Conservation (phyloP, 2,113 vertebrate species). For the Petroica traversi region DNA sequence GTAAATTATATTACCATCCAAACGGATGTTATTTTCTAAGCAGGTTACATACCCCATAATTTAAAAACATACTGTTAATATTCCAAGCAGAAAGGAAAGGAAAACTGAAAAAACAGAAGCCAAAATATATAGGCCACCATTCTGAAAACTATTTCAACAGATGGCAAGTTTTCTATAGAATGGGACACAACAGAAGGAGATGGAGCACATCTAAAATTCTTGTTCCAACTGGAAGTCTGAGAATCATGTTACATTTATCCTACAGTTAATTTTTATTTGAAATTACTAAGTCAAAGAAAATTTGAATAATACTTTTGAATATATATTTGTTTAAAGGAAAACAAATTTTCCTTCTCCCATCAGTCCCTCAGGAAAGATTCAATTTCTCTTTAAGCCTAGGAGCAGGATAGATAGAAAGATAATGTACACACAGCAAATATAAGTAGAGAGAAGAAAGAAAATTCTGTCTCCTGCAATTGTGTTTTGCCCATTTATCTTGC, state of each 20-base stretch:
- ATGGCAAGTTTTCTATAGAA: neutral
- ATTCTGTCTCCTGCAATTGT: neutral
- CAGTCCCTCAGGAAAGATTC: neutral
- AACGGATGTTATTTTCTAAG: neutral
- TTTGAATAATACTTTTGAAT: neutral
- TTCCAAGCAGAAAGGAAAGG: neutral
- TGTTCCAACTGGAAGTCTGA: neutral
- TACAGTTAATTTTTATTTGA: neutral
- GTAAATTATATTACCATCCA: neutral
- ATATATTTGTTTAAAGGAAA: neutral
- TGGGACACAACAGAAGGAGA: neutral
- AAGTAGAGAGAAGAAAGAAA: neutral
- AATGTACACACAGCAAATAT: neutral
- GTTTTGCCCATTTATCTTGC: constrained; percentile 27
- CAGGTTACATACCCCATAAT: neutral
- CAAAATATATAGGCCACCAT: neutral
- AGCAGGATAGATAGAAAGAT: neutral
- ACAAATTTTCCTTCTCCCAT: neutral
- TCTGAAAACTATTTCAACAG: neutral
- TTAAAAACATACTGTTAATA: neutral
- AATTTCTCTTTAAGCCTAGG: neutral
- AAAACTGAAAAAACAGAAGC: neutral
- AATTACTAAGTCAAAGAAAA: neutral
- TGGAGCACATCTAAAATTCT: neutral
- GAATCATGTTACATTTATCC: neutral